Base-by-base conservation (phyloP, 2,888 invertebrate species). In the Leptopilina myrica region DNA sequence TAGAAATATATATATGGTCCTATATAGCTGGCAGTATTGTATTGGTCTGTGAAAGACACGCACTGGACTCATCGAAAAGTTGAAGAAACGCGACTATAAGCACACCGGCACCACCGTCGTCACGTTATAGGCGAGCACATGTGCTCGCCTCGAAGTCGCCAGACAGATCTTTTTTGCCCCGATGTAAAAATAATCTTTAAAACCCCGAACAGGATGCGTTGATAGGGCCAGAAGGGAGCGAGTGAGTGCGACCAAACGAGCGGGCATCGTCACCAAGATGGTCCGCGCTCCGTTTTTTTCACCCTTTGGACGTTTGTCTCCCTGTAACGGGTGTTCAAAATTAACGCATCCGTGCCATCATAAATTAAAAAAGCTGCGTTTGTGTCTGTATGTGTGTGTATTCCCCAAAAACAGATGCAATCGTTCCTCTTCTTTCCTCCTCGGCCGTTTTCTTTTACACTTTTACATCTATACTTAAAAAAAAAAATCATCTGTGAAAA, bases 111-210 rank as follows among this genome's bases (percentile, higher is more conserved):
- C 56, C 33, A 56, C 78, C 80, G 15, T 40, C 33, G 73, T 73
- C 33, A 76, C 83, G 81, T 82, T 46, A 49, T 49, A 12, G 49
- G 49, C 79, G 83, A 79, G 80, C 90, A 90, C 90, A 89, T 89
- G 90, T 89, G 90, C 85, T 83, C 86, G 86, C 84, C 88, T 86
- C 87, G 85, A 86, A 90, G 89, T 90, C 90, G 90, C 90, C 91
- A 91, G 91, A 91, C 91, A 89, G 89, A 88, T 89, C 88, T 91
- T 91, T 91, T 91, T 91, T 91, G 91, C 89, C 89, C 89, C 87
- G 88, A 88, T 86, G 91, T 91, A 91, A 91, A 91, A 91, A 91
- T 91, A 91, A 91, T 90, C 91, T 91, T 90, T 90, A 91, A 91
- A 91, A 91, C 90, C 91, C 90, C 91, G 89, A 90, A 91, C 91